Conservation (phyloP, 2,113 vertebrate species). For the Notothenia coriiceps region DNA sequence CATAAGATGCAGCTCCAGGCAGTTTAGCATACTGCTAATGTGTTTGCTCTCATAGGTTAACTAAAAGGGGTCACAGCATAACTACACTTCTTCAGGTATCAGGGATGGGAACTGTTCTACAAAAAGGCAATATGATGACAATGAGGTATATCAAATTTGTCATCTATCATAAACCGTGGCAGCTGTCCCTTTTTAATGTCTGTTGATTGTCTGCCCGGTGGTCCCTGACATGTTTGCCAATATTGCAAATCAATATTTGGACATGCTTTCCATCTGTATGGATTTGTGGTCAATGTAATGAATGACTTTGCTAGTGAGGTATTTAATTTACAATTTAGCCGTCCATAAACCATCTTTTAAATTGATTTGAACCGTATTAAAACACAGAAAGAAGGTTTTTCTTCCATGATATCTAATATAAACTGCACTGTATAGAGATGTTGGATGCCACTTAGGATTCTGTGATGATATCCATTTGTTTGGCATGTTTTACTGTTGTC, state of each 20-base stretch:
- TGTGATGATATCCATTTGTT: not conserved
- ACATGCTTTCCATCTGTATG: not conserved
- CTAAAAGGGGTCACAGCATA: slow-evolving; percentile 11
- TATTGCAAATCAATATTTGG: not conserved
- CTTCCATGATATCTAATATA: not conserved
- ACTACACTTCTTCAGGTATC: not conserved
- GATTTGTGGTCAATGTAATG: not conserved
- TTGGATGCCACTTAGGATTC: not conserved
- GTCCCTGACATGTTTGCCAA: too few species aligned
- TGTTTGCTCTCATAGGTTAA: slow-evolving; percentile 28
- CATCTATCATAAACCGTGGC: not conserved
- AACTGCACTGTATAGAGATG: not conserved
- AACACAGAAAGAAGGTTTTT: not conserved
- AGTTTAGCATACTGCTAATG: slow-evolving; percentile 21
- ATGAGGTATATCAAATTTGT: not conserved
- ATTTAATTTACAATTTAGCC: not conserved
- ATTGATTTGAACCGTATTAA: not conserved
- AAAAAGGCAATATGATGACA: not conserved
- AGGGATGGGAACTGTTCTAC: not conserved
- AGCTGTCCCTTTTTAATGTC: not conserved
- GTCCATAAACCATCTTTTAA: not conserved
- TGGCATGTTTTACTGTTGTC: not conserved
- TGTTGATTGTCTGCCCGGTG: not conserved
- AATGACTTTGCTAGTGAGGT: not conserved
- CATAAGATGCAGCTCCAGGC: not conserved